Conservation (phyloP, 92 coral and sea anemone genomes). For the Actinostola sp. region DNA sequence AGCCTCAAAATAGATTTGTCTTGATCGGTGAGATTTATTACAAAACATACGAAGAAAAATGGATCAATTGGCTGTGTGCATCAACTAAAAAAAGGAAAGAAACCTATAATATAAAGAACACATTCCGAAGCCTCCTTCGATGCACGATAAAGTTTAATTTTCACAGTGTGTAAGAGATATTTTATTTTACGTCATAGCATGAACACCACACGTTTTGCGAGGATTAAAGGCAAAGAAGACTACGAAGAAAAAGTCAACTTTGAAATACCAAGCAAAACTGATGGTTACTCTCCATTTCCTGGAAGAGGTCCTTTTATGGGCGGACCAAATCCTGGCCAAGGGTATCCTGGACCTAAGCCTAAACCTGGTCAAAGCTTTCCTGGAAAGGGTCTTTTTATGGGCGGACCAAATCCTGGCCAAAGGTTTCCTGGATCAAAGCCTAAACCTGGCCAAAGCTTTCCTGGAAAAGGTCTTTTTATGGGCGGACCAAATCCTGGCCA, state of each 20-base stretch:
- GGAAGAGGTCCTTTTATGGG: not conserved
- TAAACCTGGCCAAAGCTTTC: not conserved
- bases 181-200: too few relatives aligned
- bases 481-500: not conserved
- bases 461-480: not conserved
- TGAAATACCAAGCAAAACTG: not conserved
- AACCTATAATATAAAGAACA: too few relatives aligned
- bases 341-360: not conserved
- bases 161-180: too few relatives aligned
- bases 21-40: too few relatives aligned
- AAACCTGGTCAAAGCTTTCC: not conserved
- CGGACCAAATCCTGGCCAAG: not conserved
- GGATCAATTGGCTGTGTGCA: too few relatives aligned
- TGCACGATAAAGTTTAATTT: too few relatives aligned
- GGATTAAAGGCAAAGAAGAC: not conserved
- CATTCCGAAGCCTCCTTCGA: too few relatives aligned
- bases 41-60: too few relatives aligned
- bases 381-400: not conserved
- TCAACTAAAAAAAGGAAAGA: too few relatives aligned
- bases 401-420: constrained; percentile 1
- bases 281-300: not conserved
- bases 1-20: too few relatives aligned
- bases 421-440: not conserved
- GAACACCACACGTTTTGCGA: not conserved
- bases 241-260: not conserved